phyloP scores from a whole-genome alignment of 2,888 invertebrate species.

The Embidobia sp. region DNA sequence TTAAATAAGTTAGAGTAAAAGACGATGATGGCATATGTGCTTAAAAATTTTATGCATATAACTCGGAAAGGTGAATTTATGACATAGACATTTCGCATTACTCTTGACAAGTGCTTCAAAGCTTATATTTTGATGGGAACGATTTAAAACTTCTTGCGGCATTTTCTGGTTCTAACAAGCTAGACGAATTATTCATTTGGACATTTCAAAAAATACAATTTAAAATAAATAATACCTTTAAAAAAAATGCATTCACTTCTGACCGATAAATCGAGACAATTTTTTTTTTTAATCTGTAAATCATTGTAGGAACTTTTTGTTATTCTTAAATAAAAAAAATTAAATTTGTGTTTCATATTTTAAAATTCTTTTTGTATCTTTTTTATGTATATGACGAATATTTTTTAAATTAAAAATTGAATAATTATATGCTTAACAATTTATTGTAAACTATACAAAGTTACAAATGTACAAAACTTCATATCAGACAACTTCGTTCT shows the following conservation, averaged over 20 bases:
- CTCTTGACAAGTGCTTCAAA: constrained; percentile 26
- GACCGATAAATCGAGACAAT: too few relatives aligned
- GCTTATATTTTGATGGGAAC: background rate
- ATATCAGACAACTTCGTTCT: too few relatives aligned
- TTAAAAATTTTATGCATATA: constrained; percentile 24
- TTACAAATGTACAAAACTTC: too few relatives aligned
- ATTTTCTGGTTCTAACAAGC: constrained; percentile 23
- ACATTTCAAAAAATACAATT: constrained; percentile 8
- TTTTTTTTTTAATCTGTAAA: too few relatives aligned
- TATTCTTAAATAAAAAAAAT: too few relatives aligned
- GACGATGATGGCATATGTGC: constrained; percentile 19
- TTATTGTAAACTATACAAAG: too few relatives aligned
- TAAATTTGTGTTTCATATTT: too few relatives aligned
- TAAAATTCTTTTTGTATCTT: too few relatives aligned
- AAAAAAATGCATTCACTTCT: background rate
- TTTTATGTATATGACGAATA: too few relatives aligned
- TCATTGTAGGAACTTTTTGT: background rate
- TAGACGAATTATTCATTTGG: constrained; percentile 12
- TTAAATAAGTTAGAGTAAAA: too few relatives aligned
- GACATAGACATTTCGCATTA: constrained; percentile 30
- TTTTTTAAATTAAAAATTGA: too few relatives aligned
- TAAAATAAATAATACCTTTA: constrained; percentile 3
- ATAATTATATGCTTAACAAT: too few relatives aligned
- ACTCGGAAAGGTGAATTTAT: constrained; percentile 27
- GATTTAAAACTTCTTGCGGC: constrained; percentile 8